phyloP scores from a whole-genome alignment of 2,113 vertebrate genomes.

The Eira barbara region DNA sequence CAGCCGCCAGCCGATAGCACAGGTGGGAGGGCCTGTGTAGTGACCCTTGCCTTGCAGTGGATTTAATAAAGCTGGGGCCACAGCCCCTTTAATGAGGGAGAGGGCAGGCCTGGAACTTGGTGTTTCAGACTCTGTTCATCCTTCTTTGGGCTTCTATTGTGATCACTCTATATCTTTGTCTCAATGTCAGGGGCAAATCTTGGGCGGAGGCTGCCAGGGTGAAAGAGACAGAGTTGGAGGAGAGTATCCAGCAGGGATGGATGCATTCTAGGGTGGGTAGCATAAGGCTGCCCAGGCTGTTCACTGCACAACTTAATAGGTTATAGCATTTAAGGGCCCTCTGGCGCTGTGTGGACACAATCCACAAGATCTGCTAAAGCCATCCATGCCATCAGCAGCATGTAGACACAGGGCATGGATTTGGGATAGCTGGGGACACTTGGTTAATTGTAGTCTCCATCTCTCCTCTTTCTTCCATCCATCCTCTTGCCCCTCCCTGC shows the following conservation, averaged over 20 bases:
- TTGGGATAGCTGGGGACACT: background rate
- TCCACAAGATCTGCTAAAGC: background rate
- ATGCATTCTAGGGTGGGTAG: too few relatives aligned
- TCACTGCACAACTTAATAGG: background rate
- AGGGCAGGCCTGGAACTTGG: background rate
- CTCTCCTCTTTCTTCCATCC: background rate
- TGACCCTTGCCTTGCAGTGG: background rate
- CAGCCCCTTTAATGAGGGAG: background rate
- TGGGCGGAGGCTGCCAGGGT: background rate
- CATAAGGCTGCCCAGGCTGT: background rate
- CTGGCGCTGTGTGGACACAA: background rate
- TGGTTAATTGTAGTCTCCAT: background rate
- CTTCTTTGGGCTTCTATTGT: background rate
- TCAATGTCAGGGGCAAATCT: background rate
- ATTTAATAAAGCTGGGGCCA: background rate
- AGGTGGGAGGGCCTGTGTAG: too few relatives aligned
- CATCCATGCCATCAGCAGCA: accelerated
- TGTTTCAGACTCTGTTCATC: background rate
- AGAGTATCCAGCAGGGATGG: background rate
- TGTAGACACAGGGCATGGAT: background rate
- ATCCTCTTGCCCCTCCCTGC: background rate
- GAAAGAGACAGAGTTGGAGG: background rate
- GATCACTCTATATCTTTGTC: background rate
- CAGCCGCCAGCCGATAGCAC: background rate
- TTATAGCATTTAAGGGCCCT: background rate